Base-by-base conservation (phyloP, 2,113 vertebrate species). In the Dolichallabes microphthalmus region DNA sequence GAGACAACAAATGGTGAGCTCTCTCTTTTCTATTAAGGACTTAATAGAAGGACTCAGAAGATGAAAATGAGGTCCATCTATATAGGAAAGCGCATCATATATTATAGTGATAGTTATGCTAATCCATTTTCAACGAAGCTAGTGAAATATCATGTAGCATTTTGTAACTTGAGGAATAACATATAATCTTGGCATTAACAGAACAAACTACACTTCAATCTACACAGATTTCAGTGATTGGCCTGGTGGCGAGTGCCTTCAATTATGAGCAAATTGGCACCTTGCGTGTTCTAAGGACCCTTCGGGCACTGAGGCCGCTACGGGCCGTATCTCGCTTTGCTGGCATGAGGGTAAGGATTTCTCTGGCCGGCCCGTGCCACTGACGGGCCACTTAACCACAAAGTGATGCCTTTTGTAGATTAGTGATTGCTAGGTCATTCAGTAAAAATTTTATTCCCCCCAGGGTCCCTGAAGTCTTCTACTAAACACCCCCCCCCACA, bases 311-410 rank as follows among this genome's bases (percentile, higher is more conserved):
- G 60, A 91, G 95, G 87, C 88, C 90, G 20, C 91, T 95, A 69
- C 91, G 91, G 88, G 93, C 93, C 68, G 91, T 90, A 77, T 93
- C 94, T 92, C 94, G 93, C 86, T 95, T 95, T 90, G 92, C 94
- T 88, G 95, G 94, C 85, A 94, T 96, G 89, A 94, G 95, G 95
- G 95, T 96, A 96, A 96, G 95, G 92, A 81, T 87, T 88, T 57
- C 53, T 82, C 57, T 61, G 69, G 82, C 58, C 52, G 25, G 78
- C 22, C 30, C 30, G 63, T 63, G 25, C 35, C 25, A 52, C 81
- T 0, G 27, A 52, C 32, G 32, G 39, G 35, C 30, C 52, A 25
- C 13, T 71, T 63, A 45, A 79, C 52, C 73, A 50, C 64, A 83
- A 25, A 55, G 61, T 84, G 13, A 55, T 17, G 60, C 39, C 32